Conservation (phyloP, 92 coral and sea anemone genomes). For the Epizoanthus fatuus region DNA sequence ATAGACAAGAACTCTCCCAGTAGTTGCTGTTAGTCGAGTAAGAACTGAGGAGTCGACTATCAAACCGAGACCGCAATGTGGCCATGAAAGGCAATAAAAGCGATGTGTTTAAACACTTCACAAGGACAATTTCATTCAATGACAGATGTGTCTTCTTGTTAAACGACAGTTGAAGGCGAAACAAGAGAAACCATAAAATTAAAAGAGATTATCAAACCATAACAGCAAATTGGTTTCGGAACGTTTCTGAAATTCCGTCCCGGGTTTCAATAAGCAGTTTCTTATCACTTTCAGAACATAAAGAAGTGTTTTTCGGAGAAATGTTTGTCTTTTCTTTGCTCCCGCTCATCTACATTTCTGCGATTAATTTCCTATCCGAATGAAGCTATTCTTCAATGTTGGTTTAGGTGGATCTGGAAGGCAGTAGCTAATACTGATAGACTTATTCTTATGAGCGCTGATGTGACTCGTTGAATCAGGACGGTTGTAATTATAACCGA, state of each 20-base stretch:
- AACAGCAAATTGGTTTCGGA: background rate
- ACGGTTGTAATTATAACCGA: background rate
- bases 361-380: slow-evolving; percentile 24
- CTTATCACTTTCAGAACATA: no score
- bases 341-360: slow-evolving; percentile 20
- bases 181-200: background rate
- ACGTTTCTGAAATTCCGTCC: no score
- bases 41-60: slow-evolving; percentile 7
- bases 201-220: background rate
- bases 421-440: no score
- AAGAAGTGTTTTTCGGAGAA: background rate
- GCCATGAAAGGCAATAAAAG: slow-evolving; percentile 30
- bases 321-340: background rate
- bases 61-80: slow-evolving; percentile 6
- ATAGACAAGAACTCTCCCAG: background rate
- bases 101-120: slow-evolving; percentile 45
- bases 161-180: slow-evolving; percentile 1
- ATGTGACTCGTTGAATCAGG: background rate
- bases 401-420: background rate
- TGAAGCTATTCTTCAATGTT: background rate
- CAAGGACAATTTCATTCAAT: slow-evolving; percentile 17
- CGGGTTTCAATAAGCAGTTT: no score
- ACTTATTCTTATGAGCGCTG: background rate
- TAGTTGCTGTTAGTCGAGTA: background rate
- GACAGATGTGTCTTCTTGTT: slow-evolving; percentile 29